Evolutionary conservation across 2,113 vertebrate species (phyloP), one percentile per base, ranked within the genome.

Genomic region (Spilogale gracilis): DNA sequence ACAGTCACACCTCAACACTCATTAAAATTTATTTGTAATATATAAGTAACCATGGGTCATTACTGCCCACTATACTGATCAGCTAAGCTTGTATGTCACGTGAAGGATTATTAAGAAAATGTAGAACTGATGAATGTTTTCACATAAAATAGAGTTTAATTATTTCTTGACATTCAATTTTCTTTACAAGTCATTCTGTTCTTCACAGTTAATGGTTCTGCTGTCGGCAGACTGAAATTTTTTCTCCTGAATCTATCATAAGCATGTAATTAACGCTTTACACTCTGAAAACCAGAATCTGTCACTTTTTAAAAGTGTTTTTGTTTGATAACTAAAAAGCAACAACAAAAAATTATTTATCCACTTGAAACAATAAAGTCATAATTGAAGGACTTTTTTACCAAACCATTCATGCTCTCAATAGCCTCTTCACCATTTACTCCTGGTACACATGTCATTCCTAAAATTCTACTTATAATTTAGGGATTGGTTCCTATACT

Each of bases 41-140:
- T 98, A 98, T 98, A 99, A 99, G 98, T 98, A 99, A 99, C 98
- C 98, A 99, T 97, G 98, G 98, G 98, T 99, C 98, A 99, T 99
- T 99, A 99, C 98, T 99, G 98, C 98, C 98, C 98, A 98, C 98
- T 99, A 98, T 91, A 98, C 98, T 98, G 97, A 99, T 99, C 98
- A 99, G 98, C 98, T 99, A 97, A 98, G 98, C 98, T 98, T 98
- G 97, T 93, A 98, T 98, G 98, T 99, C 98, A 99, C 97, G 94
- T 98, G 97, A 99, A 98, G 96, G 96, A 95, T 98, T 98, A 99
- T 98, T 98, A 98, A 93, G 97, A 98, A 99, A 98, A 98, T 97
- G 98, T 0, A 98, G 97, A 96, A 98, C 84, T 99, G 98, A 99
- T 99, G 98, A 99, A 99, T 99, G 98, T 97, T 98, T 99, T 98